Evolutionary conservation across 2,888 invertebrate species (phyloP).

Genomic region (Podotricha telesiphe): DNA sequence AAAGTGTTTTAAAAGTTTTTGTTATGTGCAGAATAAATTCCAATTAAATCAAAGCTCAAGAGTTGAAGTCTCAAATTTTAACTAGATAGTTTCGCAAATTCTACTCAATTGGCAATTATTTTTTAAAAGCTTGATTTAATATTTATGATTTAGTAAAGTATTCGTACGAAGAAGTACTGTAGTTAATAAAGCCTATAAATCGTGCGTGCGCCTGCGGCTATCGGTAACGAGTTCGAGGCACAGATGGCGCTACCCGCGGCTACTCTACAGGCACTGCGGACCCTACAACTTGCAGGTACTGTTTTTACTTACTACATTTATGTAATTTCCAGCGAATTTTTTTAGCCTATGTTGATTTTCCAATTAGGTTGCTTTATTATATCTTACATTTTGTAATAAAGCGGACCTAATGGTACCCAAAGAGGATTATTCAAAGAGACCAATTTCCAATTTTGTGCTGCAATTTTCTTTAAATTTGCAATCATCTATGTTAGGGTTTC

Average conservation of each 20-base stretch:
- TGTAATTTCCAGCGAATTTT: conserved; percentile 11
- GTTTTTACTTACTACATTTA: background rate
- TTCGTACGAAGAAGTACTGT: background rate
- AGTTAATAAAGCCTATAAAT: conserved; percentile 58
- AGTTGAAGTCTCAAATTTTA: too few relatives aligned
- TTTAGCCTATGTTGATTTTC: background rate
- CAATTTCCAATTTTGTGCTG: too few relatives aligned
- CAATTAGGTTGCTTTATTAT: too few relatives aligned
- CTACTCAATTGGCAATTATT: background rate
- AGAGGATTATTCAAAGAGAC: too few relatives aligned
- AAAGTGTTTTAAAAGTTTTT: too few relatives aligned
- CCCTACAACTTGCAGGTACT: background rate
- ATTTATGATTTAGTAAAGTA: conserved; percentile 1
- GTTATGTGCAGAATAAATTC: too few relatives aligned
- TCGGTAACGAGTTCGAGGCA: conserved; percentile 52
- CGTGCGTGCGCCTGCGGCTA: conserved; percentile 52
- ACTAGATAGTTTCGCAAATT: background rate
- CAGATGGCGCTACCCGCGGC: conserved; percentile 52
- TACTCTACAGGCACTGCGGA: conserved; percentile 6
- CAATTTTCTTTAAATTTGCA: too few relatives aligned
- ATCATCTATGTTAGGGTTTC: too few relatives aligned
- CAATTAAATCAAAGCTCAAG: too few relatives aligned
- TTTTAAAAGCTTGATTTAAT: background rate
- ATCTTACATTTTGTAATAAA: too few relatives aligned
- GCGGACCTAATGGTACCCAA: too few relatives aligned